A percentile compares a stretch with the other conserved stretches of the same genome.
Evolutionary conservation across 2,888 invertebrate species (phyloP).

Genomic region (Tupiocoris notatus): DNA sequence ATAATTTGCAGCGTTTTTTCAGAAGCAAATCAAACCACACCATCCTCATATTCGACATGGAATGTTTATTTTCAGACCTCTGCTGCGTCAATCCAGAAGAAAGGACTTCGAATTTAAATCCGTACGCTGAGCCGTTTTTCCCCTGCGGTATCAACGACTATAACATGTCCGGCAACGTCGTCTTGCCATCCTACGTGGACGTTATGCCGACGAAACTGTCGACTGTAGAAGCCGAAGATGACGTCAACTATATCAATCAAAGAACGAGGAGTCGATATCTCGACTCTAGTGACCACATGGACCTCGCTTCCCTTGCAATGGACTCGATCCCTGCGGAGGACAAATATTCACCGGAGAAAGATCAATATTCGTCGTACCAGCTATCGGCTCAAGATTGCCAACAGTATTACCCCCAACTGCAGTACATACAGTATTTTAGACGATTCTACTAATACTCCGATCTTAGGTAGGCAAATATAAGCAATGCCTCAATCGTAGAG

Average conservation of each 20-base stretch:
- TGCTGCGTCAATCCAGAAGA: not conserved
- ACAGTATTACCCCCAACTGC: conserved; percentile 29
- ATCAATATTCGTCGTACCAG: not conserved
- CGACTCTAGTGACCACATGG: not conserved
- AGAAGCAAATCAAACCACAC: too few species aligned
- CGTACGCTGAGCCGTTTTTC: conserved; percentile 26
- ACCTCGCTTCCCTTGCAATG: not conserved
- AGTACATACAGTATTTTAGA: conserved; percentile 38
- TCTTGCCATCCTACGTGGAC: conserved; percentile 16
- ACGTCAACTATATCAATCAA: not conserved
- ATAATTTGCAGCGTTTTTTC: too few species aligned
- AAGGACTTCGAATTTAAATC: conserved; percentile 7
- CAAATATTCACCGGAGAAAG: not conserved
- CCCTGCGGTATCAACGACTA: not conserved
- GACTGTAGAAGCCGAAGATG: not conserved
- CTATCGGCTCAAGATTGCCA: conserved; percentile 20
- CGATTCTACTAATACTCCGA: conserved; percentile 10
- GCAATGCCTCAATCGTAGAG: not conserved
- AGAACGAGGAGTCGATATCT: not conserved
- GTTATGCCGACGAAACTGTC: not conserved
- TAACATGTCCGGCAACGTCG: not conserved
- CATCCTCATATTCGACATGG: not conserved
- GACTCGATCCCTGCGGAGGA: not conserved
- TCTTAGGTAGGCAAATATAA: not conserved
- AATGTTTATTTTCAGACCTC: not conserved